Base-by-base conservation (phyloP, 2,888 invertebrate genomes). In the Drosophila setosimentum region DNA sequence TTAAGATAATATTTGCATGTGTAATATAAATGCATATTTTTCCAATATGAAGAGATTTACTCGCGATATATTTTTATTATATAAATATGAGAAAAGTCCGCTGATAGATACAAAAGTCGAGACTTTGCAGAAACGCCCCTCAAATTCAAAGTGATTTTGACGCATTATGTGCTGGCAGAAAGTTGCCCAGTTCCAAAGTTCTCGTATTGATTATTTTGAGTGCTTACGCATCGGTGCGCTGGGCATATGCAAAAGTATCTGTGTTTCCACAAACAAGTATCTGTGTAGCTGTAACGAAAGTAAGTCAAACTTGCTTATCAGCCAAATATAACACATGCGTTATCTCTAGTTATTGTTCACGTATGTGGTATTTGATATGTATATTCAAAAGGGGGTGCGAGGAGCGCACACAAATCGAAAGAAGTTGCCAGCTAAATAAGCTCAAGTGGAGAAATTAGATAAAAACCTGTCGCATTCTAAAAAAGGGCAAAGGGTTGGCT, bases 361-460 rank as follows among this genome's bases (percentile, higher is more conserved):
- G 64, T 60, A 37, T 63, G 48, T 45, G 72, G 45, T 42, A 55
- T 55, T 33, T 42, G 32, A 49, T 35, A 55, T 24, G 42, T 35
- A 55, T 24, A 24, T 40, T 11, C 16, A 35, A 16, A 32, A 21
- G 32, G 18, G 18, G 10, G 30, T 24, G 33, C 6, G 35, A 59
- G 27, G 21, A n/a, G 32, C 51, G 55, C 45, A 64, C 40, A 37
- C 67, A 67, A 35, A 64, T 42, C 67, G n/a, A 70, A 50, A 42
- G 58, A 67, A 49, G 42, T 65, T 63, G 49, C 40, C 58, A 74
- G 73, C 64, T 54, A 68, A 80, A 80, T 72, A 80, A 84, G 81
- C 73, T 73, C 69, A 88, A 86, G 89, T 80, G 87, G 87, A 87
- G 90, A 87, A 87, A 90, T 87, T 89, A 87, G 87, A 87, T 87